Conservation (phyloP, 2,888 invertebrate species). For the Ditylenchus weischeri region DNA sequence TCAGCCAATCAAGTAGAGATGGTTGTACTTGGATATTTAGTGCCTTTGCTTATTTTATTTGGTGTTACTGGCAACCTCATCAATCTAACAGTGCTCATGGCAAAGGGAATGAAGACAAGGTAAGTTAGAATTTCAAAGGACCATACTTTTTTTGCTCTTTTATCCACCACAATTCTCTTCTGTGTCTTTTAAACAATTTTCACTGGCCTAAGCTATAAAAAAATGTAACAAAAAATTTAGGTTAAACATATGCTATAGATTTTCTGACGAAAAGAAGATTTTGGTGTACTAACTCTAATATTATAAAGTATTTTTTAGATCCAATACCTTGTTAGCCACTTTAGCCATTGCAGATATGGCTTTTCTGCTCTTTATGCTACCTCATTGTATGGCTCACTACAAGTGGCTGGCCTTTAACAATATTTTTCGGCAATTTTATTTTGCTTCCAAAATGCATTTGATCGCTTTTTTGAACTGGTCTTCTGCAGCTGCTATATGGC, state of each 20-base stretch:
- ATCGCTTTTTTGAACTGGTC: slow-evolving; percentile 52
- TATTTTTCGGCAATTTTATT: slow-evolving; percentile 49
- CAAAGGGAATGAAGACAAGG: slow-evolving; percentile 49
- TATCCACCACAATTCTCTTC: too few relatives aligned
- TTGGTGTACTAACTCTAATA: too few relatives aligned
- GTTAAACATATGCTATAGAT: too few relatives aligned
- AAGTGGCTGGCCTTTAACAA: slow-evolving; percentile 42
- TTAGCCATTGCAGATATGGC: slow-evolving; percentile 52
- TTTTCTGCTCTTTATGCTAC: slow-evolving; percentile 50
- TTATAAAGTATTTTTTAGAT: slow-evolving; percentile 32
- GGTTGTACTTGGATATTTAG: slow-evolving; percentile 43
- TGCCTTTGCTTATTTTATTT: slow-evolving; percentile 49
- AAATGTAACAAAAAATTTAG: too few relatives aligned
- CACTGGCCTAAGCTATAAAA: not conserved
- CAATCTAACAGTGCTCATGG: slow-evolving; percentile 51
- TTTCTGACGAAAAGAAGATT: too few relatives aligned
- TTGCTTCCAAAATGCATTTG: slow-evolving; percentile 42
- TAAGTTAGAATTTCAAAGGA: slow-evolving; percentile 13
- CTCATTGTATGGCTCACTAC: slow-evolving; percentile 51
- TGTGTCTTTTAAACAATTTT: too few relatives aligned
- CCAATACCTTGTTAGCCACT: slow-evolving; percentile 48
- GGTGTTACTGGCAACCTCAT: slow-evolving; percentile 52
- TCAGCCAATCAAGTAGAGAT: slow-evolving; percentile 38
- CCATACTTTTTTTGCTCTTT: not conserved
- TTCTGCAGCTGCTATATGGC: slow-evolving; percentile 55